Evolutionary conservation across 2,797 vertebrate genomes (phyloP).

Genomic region (Strix occidentalis): DNA sequence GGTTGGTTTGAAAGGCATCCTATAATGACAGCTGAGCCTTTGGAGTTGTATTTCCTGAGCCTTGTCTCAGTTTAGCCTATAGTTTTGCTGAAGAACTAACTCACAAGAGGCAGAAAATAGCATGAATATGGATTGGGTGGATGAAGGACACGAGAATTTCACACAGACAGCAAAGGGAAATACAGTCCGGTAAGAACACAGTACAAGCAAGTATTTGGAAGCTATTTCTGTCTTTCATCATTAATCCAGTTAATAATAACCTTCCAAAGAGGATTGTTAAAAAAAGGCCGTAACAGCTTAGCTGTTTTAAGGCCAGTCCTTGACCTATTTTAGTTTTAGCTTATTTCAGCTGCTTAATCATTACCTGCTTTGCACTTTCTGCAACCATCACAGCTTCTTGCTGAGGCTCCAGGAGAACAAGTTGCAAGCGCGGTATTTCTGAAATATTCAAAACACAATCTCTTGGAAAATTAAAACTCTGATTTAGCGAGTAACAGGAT

Average conservation of each 20-base stretch:
- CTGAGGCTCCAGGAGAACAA: constrained; percentile 20
- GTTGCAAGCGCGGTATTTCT: constrained; percentile 50
- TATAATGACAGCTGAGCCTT: neutral
- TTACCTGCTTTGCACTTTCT: constrained; percentile 42
- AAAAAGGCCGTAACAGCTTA: constrained; percentile 29
- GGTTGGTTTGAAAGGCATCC: neutral
- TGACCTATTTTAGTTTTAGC: constrained; percentile 40
- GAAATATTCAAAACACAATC: constrained; percentile 53
- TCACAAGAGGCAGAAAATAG: neutral
- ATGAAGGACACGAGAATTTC: neutral
- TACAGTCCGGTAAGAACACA: neutral
- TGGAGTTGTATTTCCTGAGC: neutral
- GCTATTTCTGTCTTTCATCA: constrained; percentile 13
- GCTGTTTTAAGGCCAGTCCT: constrained; percentile 43
- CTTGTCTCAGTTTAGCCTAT: neutral
- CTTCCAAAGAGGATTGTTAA: constrained; percentile 53
- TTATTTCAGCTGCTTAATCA: neutral
- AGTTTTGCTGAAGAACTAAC: neutral
- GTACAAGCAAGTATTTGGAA: constrained; percentile 23
- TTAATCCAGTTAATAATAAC: constrained; percentile 55
- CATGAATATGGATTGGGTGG: neutral
- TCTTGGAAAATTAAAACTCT: neutral
- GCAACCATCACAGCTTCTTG: neutral
- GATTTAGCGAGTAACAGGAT: neutral
- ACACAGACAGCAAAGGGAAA: neutral